Evolutionary conservation across 1,140 invertebrate species (phyloP), one percentile per base, ranked within the genome.

Genomic region (Gonatopus flavifemur): DNA sequence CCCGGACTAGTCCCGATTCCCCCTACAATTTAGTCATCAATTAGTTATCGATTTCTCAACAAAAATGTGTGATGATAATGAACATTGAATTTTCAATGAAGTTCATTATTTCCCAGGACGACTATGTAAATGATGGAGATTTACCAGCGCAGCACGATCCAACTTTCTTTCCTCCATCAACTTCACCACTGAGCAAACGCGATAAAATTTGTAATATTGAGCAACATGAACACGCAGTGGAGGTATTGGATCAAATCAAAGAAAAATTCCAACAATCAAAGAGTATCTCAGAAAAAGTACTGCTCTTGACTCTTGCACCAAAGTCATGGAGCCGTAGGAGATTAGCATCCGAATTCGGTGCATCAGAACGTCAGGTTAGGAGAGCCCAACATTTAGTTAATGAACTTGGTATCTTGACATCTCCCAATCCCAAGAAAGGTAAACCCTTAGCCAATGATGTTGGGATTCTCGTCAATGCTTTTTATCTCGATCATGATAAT

Each of bases 211-310:
- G 42, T 30, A 37, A 47, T 42, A 12, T 19, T 41, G 15, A 30
- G n/a, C 40, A 52, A 20, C 37, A 47, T 32, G 30, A 46, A 38
- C 13, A 30, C 33, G 32, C 15, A 25, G 33, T 46, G 9, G 19
- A 25, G 7, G 44, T 46, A 9, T 20, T 46, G 12, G 44, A 46
- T 13, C 44, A 46, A 36, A 24, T 46, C 4, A 46, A 36, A 46
- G 22, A 47, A 32, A 47, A 53, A 47, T 44, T 37, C 21, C 25
- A 22, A 44, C 24, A 10, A 9, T 35, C 30, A 8, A 15, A 20
- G 3, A 25, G 25, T 15, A 37, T 32, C 20, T 40, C 43, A 43
- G 28, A 55, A 37, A 43, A 33, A 13, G 18, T 21, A n/a, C 30
- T 16, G n/a, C 20, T 18, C n/a, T n/a, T n/a, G n/a, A n/a, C n/a